Evolutionary conservation across 2,888 invertebrate species (phyloP).

Genomic region (Mayetiola destructor): DNA sequence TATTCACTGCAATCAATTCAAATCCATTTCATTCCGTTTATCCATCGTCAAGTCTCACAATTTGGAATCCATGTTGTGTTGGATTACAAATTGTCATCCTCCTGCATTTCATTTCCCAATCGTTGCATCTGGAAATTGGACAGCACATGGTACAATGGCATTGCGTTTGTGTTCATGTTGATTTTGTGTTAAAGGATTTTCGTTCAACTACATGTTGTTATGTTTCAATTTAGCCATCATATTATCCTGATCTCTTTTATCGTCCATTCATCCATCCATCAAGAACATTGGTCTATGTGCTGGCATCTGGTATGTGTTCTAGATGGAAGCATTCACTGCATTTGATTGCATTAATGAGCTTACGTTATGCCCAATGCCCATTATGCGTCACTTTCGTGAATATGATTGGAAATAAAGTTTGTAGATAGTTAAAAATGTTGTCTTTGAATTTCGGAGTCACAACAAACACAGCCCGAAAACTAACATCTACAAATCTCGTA

Average conservation of each 20-base stretch:
- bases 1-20: no score
- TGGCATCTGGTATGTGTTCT: neutral
- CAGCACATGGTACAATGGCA: no score
- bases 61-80: no score
- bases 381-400: neutral
- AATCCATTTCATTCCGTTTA: no score
- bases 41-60: no score
- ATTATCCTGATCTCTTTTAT: no score
- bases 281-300: neutral
- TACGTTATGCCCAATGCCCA: no score
- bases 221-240: conserved; percentile 2
- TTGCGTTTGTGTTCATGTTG: neutral
- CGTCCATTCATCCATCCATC: no score
- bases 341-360: no score
- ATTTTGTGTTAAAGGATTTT: neutral
- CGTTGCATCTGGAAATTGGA: neutral
- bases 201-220: neutral
- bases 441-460: neutral
- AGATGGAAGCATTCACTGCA: no score
- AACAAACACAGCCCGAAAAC: neutral
- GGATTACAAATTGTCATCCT: neutral
- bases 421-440: conserved; percentile 1
- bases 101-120: neutral
- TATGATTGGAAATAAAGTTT: neutral
- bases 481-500: no score